Evolutionary conservation across 2,797 vertebrate species (phyloP), one percentile per base, ranked within the genome.

Genomic region (Periophthalmus magnuspinnatus): DNA sequence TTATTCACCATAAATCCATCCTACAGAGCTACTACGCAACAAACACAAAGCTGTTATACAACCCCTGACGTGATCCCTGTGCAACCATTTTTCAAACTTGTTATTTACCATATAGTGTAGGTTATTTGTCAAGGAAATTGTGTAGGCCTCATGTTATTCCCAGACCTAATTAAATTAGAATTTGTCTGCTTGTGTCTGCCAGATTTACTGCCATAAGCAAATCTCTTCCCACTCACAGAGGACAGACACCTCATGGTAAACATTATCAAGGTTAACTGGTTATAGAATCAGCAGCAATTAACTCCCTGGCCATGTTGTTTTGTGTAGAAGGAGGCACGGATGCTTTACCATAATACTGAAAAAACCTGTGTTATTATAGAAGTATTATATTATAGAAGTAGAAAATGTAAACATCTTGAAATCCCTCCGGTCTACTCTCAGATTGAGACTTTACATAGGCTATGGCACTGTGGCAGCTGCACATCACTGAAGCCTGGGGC

Each of bases 1-100:
- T 89, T 81, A 84, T 88, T 87, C 85, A 78, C 80, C 87, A 83
- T 83, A 86, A 86, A 90, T 90, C 83, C 82, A 81, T 81, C 81
- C 83, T 88, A 85, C 87, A 84, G 68, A 68, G 79, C 79, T 79
- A 68, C 71, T 75, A 78, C 76, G 75, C 77, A 84, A 85, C 79
- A 86, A 83, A 80, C 71, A 75, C 61, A 24, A 74, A 70, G 69
- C 74, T 80, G 76, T 86, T 88, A 85, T 70, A 83, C 79, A 81
- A 84, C 60, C 50, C 28, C 11, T 78, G 77, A 68, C 72, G 70
- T 74, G 70, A 79, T 85, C 74, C 85, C 79, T 79, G 68, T 66
- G 41, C 75, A 81, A 62, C 66, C 47, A 17, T 81, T 78, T 72
- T 74, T 80, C 82, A 74, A 75, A 83, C 69, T 80, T 78, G 67